phyloP scores from a whole-genome alignment of 2,888 invertebrate genomes.

The Torymus tubicola region DNA sequence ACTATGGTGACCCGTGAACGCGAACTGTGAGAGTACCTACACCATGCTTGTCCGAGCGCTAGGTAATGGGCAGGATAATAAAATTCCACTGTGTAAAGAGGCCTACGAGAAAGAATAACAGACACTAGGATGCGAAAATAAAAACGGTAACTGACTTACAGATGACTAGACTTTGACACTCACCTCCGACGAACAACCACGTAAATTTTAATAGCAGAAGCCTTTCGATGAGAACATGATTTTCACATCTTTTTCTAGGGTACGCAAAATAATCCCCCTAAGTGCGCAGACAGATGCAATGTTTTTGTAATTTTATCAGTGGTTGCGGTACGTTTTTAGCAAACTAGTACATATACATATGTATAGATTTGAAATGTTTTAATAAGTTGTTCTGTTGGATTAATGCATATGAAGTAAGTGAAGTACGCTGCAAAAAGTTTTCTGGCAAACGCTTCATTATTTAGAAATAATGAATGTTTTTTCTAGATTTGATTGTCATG shows the following conservation, averaged over 20 bases:
- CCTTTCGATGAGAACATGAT: conserved; percentile 47
- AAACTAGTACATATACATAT: too few species aligned
- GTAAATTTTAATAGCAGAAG: conserved; percentile 19
- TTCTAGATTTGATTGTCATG: too few species aligned
- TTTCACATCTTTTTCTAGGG: background rate
- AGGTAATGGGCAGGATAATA: conserved; percentile 66
- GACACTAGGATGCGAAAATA: conserved; percentile 50
- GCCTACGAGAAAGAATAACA: conserved; percentile 29
- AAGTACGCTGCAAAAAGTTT: too few species aligned
- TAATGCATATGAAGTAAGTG: too few species aligned
- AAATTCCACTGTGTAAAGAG: conserved; percentile 61
- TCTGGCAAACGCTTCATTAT: too few species aligned
- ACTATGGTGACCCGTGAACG: conserved; percentile 63
- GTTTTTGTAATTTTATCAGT: too few species aligned
- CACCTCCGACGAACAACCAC: conserved; percentile 1
- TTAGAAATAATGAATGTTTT: too few species aligned
- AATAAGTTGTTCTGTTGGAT: too few species aligned
- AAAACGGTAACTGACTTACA: conserved; percentile 48
- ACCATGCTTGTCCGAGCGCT: conserved; percentile 52
- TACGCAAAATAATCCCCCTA: too few species aligned
- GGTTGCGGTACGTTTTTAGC: too few species aligned
- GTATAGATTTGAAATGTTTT: too few species aligned
- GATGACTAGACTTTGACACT: conserved; percentile 26
- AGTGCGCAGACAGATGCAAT: too few species aligned
- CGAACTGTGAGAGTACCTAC: conserved; percentile 28